Evolutionary conservation across 2,113 vertebrate genomes (phyloP).

Genomic region (Illadopsis cleaveri): DNA sequence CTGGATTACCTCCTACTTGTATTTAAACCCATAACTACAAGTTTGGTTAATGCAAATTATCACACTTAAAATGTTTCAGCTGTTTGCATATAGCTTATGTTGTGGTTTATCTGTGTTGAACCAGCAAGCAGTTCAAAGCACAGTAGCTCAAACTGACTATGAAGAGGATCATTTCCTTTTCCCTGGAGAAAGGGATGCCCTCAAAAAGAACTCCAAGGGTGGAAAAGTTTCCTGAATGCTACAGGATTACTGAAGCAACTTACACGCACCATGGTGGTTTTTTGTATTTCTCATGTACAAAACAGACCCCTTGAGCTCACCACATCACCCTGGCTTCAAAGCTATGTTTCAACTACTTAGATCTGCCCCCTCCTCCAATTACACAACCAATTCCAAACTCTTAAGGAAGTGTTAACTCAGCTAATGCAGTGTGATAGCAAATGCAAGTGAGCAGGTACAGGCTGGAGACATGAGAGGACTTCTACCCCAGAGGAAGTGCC

Average conservation of each 20-base stretch:
- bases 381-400: not conserved
- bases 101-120: not conserved
- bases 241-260: not conserved
- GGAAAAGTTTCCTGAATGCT: not conserved
- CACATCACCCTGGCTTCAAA: not conserved
- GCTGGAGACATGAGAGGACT: not conserved
- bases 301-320: not conserved
- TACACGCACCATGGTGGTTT: fast-evolving
- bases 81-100: not conserved
- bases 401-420: not conserved
- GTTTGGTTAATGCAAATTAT: not conserved
- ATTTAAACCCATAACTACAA: not conserved
- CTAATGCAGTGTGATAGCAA: not conserved
- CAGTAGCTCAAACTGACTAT: not conserved
- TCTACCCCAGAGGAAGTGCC: not conserved
- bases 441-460: fast-evolving
- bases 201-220: not conserved
- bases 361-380: not conserved
- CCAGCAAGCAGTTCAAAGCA: not conserved
- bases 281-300: not conserved
- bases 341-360: not conserved
- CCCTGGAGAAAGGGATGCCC: not conserved
- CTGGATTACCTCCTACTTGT: not conserved
- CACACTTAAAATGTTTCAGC: not conserved
- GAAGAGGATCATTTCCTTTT: not conserved